These are phyloP conservation scores for Leucania comma DNA, from an alignment of 2,888 invertebrate species.

Conservation along the genomic window DNA sequence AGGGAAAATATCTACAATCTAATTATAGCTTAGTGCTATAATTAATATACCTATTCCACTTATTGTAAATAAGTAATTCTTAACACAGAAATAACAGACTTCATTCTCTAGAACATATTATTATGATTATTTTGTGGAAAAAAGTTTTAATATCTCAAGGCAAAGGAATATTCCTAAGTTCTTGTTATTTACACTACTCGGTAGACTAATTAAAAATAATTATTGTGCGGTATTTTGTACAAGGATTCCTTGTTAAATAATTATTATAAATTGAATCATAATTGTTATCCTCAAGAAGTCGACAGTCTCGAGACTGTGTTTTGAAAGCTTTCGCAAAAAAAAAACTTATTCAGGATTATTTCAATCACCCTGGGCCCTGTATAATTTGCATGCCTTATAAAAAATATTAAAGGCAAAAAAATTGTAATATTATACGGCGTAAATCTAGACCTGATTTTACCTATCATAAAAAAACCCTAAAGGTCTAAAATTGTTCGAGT, in stretches of 20 bases:
- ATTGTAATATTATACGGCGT: no score
- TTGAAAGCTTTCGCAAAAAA: neutral
- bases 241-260: neutral
- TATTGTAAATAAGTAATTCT: neutral
- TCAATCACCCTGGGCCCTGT: no score
- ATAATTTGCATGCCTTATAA: no score
- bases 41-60: neutral
- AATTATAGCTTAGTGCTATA: neutral
- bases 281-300: neutral
- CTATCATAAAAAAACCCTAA: no score
- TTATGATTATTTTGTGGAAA: neutral
- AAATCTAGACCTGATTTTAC: no score
- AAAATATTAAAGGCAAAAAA: no score
- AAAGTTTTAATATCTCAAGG: neutral
- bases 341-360: no score
- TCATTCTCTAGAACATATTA: neutral
- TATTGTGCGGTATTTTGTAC: no score
- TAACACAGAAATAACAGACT: neutral
- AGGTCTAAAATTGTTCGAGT: no score
- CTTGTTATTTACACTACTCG: neutral
- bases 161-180: neutral
- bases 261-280: neutral
- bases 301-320: neutral
- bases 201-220: constrained; percentile 2
- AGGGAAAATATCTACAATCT: neutral